These are phyloP conservation scores for Acanthurus leucopareius DNA, from an alignment of 2,797 vertebrate species.

Conservation along the genomic window DNA sequence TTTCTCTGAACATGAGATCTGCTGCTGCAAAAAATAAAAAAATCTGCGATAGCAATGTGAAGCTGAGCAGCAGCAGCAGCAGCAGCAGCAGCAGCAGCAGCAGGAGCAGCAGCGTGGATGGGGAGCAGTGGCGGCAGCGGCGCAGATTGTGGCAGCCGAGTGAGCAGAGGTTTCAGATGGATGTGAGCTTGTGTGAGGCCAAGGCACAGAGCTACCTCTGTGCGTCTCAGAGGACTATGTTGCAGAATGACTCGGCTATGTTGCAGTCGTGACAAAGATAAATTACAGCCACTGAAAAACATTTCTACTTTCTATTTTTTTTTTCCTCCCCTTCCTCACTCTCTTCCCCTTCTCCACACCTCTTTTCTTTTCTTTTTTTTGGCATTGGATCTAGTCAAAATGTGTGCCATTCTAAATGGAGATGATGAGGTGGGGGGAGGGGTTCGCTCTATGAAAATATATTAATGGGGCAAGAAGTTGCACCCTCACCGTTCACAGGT, in stretches of 20 bases:
- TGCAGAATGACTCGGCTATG: conserved; percentile 86
- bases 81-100: conserved; percentile 49
- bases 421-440: conserved; percentile 29
- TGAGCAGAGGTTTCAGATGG: conserved; percentile 79
- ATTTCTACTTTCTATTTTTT: conserved; percentile 64
- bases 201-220: conserved; percentile 84
- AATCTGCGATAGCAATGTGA: conserved; percentile 68
- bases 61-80: conserved; percentile 51
- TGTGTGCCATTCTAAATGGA: conserved; percentile 47
- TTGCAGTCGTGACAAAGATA: conserved; percentile 87
- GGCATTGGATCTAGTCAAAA: conserved; percentile 75
- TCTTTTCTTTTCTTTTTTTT: conserved; percentile 46
- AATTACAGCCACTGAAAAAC: conserved; percentile 86
- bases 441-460: conserved; percentile 65
- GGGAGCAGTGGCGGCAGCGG: conserved; percentile 46
- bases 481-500: conserved; percentile 65
- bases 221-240: conserved; percentile 82
- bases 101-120: conserved; percentile 39
- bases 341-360: conserved; percentile 37
- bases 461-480: conserved; percentile 56
- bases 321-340: background rate
- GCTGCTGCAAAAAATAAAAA: no score
- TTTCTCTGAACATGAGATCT: conserved; percentile 71
- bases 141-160: conserved; percentile 68
- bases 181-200: conserved; percentile 82